Evolutionary conservation across 2,113 vertebrate species (phyloP), one percentile per base, ranked within the genome.

Genomic region (Hippopotamus amphibius): DNA sequence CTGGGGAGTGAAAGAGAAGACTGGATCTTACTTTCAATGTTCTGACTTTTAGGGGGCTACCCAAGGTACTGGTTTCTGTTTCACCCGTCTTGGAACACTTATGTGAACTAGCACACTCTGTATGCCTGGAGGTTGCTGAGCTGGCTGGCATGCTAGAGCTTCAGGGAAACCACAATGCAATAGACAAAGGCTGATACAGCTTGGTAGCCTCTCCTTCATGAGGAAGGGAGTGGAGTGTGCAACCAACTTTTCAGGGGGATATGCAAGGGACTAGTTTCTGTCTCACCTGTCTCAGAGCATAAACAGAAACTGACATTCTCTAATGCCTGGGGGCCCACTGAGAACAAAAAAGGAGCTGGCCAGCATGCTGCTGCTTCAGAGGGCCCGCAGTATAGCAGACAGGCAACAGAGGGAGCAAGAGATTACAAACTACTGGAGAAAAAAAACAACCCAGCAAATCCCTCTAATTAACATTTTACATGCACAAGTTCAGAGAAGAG

Each of bases 331-430:
- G 30, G n/a, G 5, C 37, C n/a, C 24, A 1, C 74, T 87, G 41
- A 87, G 61, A 83, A 83, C 26, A 57, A 61, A 91, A 24, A n/a
- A 71, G 48, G 74, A 57, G 16, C 30, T 68, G 9, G 33, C 50
- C 46, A 53, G 7, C 26, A 77, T 86, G n/a, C 33, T 90, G 53
- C 59, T 93, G 53, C 22, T 90, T 77, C 68, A 90, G 28, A 82
- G 48, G 10, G 48, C 46, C 21, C 33, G 5, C 68, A 69, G 14
- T 61, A 43, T 15, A 95, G 24, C 12, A 69, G 22, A 83, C 5
- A 91, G n/a, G 91, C 57, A 95, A 63, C 26, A 95, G 61, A 92
- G 8, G 76, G 37, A 88, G 17, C n/a, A 71, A 95, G 72, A 89
- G 33, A 93, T 76, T 48, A 68, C 19, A 74, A 82, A 28, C 33